phyloP scores from a whole-genome alignment of 53 echinoderm and acorn worm genomes.

The Paelopatides confundens region DNA sequence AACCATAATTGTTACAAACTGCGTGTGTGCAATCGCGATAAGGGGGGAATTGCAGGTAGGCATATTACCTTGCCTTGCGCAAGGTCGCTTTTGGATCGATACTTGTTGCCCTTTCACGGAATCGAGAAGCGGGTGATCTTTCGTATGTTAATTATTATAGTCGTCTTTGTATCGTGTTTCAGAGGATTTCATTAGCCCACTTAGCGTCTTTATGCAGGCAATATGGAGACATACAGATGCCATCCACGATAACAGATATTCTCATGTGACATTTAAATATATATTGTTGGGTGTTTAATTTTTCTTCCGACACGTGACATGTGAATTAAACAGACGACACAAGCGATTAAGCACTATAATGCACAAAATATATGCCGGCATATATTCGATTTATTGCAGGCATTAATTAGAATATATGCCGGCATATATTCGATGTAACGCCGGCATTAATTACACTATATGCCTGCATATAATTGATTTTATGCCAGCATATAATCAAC shows the following conservation, averaged over 20 bases:
- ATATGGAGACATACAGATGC: not conserved
- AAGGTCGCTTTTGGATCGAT: slow-evolving; percentile 23
- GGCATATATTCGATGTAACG: too few species aligned
- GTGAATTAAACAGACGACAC: too few species aligned
- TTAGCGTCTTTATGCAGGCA: not conserved
- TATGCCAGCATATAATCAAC: too few species aligned
- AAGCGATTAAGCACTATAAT: too few species aligned
- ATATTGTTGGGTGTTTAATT: too few species aligned
- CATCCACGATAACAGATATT: not conserved
- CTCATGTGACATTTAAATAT: not conserved
- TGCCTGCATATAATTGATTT: too few species aligned
- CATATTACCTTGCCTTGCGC: slow-evolving; percentile 33
- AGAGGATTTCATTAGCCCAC: not conserved
- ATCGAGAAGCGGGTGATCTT: slow-evolving; percentile 4
- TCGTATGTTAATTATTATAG: slow-evolving; percentile 15
- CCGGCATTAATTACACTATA: too few species aligned
- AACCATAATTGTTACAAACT: slow-evolving; percentile 21
- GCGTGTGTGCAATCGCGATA: slow-evolving; percentile 31
- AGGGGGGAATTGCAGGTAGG: not conserved
- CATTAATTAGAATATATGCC: too few species aligned
- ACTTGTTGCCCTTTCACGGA: not conserved
- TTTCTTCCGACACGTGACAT: too few species aligned
- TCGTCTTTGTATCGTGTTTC: slow-evolving; percentile 29
- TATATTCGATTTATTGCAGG: too few species aligned
- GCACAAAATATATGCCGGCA: too few species aligned